Conservation (phyloP, 1,140 invertebrate species). For the Lasioglossum albipes region DNA sequence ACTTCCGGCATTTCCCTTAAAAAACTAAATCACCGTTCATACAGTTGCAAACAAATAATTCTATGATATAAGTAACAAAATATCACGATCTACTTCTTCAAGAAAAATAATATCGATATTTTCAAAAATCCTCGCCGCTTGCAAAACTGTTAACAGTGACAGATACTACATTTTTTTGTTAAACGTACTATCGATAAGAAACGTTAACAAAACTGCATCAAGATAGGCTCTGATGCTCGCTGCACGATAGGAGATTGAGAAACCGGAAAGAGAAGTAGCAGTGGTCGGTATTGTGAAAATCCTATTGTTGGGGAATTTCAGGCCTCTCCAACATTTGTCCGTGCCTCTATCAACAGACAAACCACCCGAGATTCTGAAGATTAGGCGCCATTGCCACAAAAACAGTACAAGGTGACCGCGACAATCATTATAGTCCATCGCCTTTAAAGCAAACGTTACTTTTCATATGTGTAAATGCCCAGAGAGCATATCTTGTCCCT, state of each 20-base stretch:
- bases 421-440: slow-evolving; percentile 20
- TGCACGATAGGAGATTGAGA: neutral
- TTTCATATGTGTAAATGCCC: slow-evolving; percentile 55
- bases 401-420: neutral
- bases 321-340: neutral
- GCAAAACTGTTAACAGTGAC: no score
- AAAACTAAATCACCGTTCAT: no score
- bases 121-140: no score
- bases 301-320: slow-evolving; percentile 10
- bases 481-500: slow-evolving; percentile 39
- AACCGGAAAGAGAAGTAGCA: neutral
- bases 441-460: slow-evolving; percentile 50
- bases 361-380: neutral
- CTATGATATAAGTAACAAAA: no score
- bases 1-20: no score
- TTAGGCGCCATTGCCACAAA: neutral
- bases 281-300: slow-evolving; percentile 6
- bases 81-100: no score
- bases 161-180: no score
- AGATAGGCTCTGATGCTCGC: neutral
- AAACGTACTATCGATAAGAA: neutral
- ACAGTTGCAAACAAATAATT: no score
- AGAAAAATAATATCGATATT: neutral
- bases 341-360: neutral
- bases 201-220: neutral